Conservation (phyloP, 2,888 invertebrate species). For the Drosophila quasianomalipes region DNA sequence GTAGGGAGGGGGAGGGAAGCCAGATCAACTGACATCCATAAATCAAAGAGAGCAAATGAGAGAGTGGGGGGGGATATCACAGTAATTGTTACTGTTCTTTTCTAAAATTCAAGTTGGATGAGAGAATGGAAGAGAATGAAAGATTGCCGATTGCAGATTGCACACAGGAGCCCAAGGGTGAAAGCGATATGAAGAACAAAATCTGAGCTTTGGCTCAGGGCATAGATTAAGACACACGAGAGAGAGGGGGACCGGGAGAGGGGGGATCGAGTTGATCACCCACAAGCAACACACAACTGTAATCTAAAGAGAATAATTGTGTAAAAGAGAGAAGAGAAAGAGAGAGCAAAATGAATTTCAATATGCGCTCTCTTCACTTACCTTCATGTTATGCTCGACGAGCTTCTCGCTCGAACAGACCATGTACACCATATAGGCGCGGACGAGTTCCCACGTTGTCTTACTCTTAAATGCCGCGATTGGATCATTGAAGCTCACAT, state of each 20-base stretch:
- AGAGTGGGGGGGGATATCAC: background rate
- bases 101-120: background rate
- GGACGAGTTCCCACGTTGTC: constrained; percentile 95
- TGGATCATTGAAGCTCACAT: constrained; percentile 94
- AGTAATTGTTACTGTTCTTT: background rate
- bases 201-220: background rate
- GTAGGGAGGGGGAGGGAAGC: background rate
- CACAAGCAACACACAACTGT: background rate
- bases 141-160: background rate
- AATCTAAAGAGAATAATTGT: constrained; percentile 1
- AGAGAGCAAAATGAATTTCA: background rate
- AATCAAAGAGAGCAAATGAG: constrained; percentile 1
- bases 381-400: constrained; percentile 97
- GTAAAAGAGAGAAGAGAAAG: background rate
- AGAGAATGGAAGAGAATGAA: background rate
- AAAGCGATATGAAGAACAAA: background rate
- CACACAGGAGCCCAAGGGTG: background rate
- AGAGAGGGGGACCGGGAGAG: background rate
- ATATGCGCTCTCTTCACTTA: constrained; percentile 86
- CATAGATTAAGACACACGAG: background rate
- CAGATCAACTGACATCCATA: constrained; percentile 16
- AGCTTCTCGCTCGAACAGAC: constrained; percentile 94
- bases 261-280: background rate
- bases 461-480: constrained; percentile 98
- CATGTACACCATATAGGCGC: constrained; percentile 96